phyloP scores from a whole-genome alignment of 2,113 vertebrate genomes.

The Psophia crepitans region DNA sequence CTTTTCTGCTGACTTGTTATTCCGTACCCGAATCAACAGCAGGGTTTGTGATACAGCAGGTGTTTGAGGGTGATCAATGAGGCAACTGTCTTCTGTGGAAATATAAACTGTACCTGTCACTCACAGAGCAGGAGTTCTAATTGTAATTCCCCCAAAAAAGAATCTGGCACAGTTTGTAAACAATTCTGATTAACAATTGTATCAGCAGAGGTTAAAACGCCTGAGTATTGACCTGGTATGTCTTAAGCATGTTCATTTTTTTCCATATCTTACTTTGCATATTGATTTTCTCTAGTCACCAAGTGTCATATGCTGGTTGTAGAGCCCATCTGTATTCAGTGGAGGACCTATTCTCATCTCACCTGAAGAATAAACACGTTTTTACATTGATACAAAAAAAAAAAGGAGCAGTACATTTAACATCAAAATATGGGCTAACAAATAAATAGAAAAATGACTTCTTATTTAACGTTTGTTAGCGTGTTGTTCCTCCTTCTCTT shows the following conservation, averaged over 20 bases:
- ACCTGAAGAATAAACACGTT: background rate
- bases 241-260: background rate
- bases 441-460: background rate
- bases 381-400: background rate
- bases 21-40: fast-evolving
- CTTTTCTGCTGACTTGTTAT: background rate
- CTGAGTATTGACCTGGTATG: background rate
- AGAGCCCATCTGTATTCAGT: background rate
- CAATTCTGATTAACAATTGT: background rate
- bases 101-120: background rate
- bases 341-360: background rate
- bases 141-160: background rate
- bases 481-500: background rate
- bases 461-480: background rate
- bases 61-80: background rate
- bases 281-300: background rate
- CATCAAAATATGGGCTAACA: background rate
- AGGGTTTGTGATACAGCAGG: background rate
- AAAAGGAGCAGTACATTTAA: background rate
- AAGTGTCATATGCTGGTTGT: background rate
- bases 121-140: background rate
- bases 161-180: background rate
- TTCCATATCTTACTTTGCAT: background rate
- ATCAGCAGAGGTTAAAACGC: background rate
- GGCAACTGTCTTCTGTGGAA: background rate